Evolutionary conservation across 2,797 vertebrate genomes (phyloP), one percentile per base, ranked within the genome.

Genomic region (Pseudochromis fuscus): DNA sequence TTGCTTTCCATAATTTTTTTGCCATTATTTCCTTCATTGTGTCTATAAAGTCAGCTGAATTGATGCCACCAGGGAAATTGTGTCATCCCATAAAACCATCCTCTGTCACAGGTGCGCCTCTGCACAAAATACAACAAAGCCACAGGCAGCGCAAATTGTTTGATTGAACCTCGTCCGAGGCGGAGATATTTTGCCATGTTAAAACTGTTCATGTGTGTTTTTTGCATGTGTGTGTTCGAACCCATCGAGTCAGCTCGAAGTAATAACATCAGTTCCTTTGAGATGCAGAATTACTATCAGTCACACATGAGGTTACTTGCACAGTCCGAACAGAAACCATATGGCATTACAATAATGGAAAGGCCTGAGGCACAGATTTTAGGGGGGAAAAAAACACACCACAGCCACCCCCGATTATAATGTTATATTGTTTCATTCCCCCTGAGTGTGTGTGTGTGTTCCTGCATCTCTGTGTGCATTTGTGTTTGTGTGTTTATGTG

Each of bases 271-370:
- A 59, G 44, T 67, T 72, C 61, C 64, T 83, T 62, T 74, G 63
- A 87, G 68, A 78, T 67, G 60, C 57, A 67, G 57, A 80, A 79
- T 79, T 48, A 67, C 67, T 61, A 72, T 80, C 67, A 75, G 77
- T 78, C 61, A 74, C 75, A 77, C 70, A 68, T 64, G 72, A 48
- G 74, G 60, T 79, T 78, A 83, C 68, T 64, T 63, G 60, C 76
- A 61, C 53, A 57, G 79, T 80, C 86, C 18, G 15, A 80, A 76
- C 61, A 70, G 66, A 38, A 89, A 75, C 80, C 51, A 75, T 52
- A 50, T 66, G 61, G 50, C 51, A 83, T 89, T 81, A 83, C 56
- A 87, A 82, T 88, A 87, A 86, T 88, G 64, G 67, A 88, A 86
- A 85, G 38, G 85, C 87, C 84, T 45, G 52, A 71, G 86, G 83